A percentile compares a stretch with the other conserved stretches of the same genome.
Conservation (phyloP, 2,797 vertebrate genomes). For the Decapterus maruadsi region DNA sequence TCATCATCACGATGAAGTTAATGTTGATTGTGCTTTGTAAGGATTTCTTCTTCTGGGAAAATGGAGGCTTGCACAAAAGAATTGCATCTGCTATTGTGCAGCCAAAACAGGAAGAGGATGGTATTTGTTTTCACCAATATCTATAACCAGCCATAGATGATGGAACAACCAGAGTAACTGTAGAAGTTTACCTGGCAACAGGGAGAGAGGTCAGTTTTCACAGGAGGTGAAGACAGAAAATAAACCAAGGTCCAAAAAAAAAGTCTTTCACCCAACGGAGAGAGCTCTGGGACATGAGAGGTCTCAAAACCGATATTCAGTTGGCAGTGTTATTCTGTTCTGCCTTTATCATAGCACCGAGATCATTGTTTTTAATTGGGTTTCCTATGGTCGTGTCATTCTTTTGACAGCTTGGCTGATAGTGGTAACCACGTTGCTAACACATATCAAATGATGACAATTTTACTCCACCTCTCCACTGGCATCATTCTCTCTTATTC, state of each 20-base stretch:
- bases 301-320: neutral
- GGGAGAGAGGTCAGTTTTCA: too few species aligned
- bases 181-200: too few species aligned
- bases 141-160: neutral
- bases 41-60: too few species aligned
- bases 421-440: neutral
- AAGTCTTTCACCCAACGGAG: neutral
- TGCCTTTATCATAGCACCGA: too few species aligned
- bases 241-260: neutral
- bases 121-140: too few species aligned
- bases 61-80: too few species aligned
- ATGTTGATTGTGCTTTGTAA: too few species aligned
- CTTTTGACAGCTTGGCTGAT: neutral
- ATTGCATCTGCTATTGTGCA: neutral
- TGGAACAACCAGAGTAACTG: neutral
- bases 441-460: neutral
- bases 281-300: neutral
- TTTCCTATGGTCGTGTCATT: too few species aligned
- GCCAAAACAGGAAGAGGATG: neutral
- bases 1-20: neutral
- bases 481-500: neutral
- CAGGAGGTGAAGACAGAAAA: too few species aligned
- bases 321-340: neutral
- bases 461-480: neutral
- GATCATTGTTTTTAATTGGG: too few species aligned